Percentiles rank a stretch among this genome's conserved stretches.
Conservation (phyloP, 2,113 vertebrate species). For the Hippocampus comes region DNA sequence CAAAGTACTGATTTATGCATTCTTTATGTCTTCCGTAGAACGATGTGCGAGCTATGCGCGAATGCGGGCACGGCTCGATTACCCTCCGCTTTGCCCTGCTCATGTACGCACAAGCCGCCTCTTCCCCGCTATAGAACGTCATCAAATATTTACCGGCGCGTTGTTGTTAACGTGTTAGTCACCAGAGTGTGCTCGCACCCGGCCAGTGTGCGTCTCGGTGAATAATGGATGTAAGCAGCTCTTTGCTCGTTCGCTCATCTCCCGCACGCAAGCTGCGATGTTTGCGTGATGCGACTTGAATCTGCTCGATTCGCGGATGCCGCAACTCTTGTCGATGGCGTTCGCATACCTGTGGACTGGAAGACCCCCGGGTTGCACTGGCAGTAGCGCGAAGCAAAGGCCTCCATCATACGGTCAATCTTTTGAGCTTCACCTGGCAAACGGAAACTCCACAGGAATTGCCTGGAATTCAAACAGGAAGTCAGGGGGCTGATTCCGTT, state of each 20-base stretch:
- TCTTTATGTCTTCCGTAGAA: too few relatives aligned
- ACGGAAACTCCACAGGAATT: conserved; percentile 97
- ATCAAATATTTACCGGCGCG: conserved; percentile 50
- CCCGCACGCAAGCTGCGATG: conserved; percentile 12
- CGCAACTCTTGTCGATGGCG: background rate
- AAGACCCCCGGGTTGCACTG: conserved; percentile 96
- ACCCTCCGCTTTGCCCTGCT: background rate
- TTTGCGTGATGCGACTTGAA: conserved; percentile 19
- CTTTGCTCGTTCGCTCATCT: conserved; percentile 16
- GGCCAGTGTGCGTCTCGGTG: conserved; percentile 30
- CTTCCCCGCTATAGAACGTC: background rate
- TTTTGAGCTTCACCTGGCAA: conserved; percentile 97
- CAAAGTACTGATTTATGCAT: too few relatives aligned
- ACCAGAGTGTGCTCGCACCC: conserved; percentile 29
- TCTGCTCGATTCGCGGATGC: conserved; percentile 37
- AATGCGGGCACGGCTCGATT: background rate
- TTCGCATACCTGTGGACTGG: conserved; percentile 86
- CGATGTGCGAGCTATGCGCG: background rate
- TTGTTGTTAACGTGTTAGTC: conserved; percentile 45
- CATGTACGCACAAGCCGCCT: background rate
- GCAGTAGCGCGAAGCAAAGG: conserved; percentile 93
- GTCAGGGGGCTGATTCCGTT: background rate
- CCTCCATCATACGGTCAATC: conserved; percentile 98
- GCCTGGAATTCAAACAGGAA: conserved; percentile 66
- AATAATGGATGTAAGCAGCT: conserved; percentile 55